Evolutionary conservation across 1,140 invertebrate genomes (phyloP).

Genomic region (Tribolium madens): DNA sequence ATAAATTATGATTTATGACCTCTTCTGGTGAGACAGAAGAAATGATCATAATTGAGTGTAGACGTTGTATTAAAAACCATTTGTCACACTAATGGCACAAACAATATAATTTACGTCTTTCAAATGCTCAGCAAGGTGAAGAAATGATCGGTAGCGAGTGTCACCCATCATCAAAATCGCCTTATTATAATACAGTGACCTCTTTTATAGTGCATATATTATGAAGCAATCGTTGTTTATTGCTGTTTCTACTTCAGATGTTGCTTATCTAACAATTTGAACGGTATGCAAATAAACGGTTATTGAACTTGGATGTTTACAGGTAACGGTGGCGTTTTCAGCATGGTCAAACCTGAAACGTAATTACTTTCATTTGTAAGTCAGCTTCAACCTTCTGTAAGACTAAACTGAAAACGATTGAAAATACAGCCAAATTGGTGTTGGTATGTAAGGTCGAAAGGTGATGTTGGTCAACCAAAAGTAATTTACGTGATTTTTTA

Average conservation of each 20-base stretch:
- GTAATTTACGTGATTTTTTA: conserved; percentile 4
- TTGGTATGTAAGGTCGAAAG: neutral
- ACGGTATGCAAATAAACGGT: conserved; percentile 31
- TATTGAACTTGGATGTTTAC: conserved; percentile 26
- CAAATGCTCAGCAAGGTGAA: neutral
- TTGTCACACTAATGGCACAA: conserved; percentile 20
- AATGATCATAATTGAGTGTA: neutral
- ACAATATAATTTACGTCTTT: neutral
- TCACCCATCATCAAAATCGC: neutral
- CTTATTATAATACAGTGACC: neutral
- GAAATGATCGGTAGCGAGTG: neutral
- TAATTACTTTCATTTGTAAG: neutral
- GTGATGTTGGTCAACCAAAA: conserved; percentile 1
- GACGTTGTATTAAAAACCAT: neutral
- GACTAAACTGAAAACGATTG: neutral
- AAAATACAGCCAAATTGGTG: neutral
- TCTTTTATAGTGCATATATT: neutral
- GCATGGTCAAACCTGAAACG: conserved; percentile 8
- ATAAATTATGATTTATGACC: conserved; percentile 2
- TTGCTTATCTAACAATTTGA: conserved; percentile 24
- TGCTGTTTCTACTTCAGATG: conserved; percentile 21
- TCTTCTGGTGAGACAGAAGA: neutral
- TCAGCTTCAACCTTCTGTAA: neutral
- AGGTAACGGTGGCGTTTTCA: conserved; percentile 17
- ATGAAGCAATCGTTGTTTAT: conserved; percentile 9